phyloP scores from a whole-genome alignment of 2,797 vertebrate species.

The Oceanodroma leucorhoa region DNA sequence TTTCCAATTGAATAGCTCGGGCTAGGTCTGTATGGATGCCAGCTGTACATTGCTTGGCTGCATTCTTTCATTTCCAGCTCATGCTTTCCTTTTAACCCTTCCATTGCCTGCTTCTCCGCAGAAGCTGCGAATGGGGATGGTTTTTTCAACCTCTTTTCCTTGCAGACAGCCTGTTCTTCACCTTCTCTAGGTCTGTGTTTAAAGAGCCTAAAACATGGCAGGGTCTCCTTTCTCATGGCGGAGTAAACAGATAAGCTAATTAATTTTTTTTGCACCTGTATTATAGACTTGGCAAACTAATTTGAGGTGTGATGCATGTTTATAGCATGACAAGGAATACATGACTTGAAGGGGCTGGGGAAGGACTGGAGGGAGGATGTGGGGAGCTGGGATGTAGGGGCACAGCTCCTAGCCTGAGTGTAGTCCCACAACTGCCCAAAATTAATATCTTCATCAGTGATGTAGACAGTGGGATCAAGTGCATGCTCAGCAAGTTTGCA shows the following conservation, averaged over 20 bases:
- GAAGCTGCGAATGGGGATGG: accelerated
- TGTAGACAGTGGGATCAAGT: too few species aligned
- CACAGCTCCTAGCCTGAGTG: background rate
- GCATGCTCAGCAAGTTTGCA: too few species aligned
- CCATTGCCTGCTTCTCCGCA: accelerated
- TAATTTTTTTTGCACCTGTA: background rate
- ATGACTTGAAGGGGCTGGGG: background rate
- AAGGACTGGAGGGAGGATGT: background rate
- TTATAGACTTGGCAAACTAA: too few species aligned
- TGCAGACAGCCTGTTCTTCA: background rate
- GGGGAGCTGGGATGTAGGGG: background rate
- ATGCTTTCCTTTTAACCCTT: constrained; percentile 20
- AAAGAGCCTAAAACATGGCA: background rate
- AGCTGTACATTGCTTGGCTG: background rate
- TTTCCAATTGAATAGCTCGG: constrained; percentile 4
- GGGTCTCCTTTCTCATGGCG: accelerated
- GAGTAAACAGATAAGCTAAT: background rate
- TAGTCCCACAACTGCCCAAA: accelerated
- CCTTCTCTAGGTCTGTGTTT: background rate
- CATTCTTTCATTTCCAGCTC: constrained; percentile 40
- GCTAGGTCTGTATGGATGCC: constrained; percentile 1
- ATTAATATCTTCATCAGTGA: too few species aligned
- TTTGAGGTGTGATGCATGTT: background rate
- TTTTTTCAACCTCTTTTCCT: background rate
- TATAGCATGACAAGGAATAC: background rate